These are phyloP conservation scores for Drosophila lutescens DNA, from an alignment of 2,888 invertebrate genomes.

Conservation along the genomic window DNA sequence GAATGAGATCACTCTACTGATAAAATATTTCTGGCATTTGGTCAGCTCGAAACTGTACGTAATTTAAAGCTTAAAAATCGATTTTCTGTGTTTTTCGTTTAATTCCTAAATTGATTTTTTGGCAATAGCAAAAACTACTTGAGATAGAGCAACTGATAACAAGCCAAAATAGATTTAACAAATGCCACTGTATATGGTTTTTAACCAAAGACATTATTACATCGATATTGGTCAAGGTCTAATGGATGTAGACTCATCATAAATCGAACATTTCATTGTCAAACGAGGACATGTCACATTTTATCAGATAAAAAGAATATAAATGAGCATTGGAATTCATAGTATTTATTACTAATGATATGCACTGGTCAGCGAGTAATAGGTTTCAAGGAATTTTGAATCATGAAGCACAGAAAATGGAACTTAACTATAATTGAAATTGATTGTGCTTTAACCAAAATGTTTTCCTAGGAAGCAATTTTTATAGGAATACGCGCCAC, in stretches of 20 bases:
- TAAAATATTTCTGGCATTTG: slow-evolving; percentile 19
- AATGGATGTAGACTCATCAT: slow-evolving; percentile 3
- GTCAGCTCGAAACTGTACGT: slow-evolving; percentile 33
- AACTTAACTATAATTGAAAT: slow-evolving; percentile 3
- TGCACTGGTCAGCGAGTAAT: slow-evolving; percentile 8
- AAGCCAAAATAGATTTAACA: slow-evolving; percentile 12
- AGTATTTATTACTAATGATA: slow-evolving; percentile 18
- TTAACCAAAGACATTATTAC: slow-evolving; percentile 13
- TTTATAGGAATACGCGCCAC: not conserved
- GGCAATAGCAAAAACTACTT: slow-evolving; percentile 3
- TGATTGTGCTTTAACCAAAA: not conserved
- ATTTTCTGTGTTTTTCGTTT: slow-evolving; percentile 11
- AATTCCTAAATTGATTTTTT: slow-evolving; percentile 6
- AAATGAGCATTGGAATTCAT: slow-evolving; percentile 16
- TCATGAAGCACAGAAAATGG: not conserved
- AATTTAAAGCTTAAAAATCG: slow-evolving; percentile 44
- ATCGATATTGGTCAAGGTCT: slow-evolving; percentile 30
- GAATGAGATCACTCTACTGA: slow-evolving; percentile 27
- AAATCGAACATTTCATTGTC: slow-evolving; percentile 17
- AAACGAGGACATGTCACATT: slow-evolving; percentile 9
- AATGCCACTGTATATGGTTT: not conserved
- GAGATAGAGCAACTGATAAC: slow-evolving; percentile 21
- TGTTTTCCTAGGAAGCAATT: slow-evolving; percentile 7
- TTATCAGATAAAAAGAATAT: slow-evolving; percentile 27
- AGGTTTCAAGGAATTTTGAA: not conserved